phyloP scores from a whole-genome alignment of 2,888 invertebrate genomes.

The Tholera decimalis region DNA sequence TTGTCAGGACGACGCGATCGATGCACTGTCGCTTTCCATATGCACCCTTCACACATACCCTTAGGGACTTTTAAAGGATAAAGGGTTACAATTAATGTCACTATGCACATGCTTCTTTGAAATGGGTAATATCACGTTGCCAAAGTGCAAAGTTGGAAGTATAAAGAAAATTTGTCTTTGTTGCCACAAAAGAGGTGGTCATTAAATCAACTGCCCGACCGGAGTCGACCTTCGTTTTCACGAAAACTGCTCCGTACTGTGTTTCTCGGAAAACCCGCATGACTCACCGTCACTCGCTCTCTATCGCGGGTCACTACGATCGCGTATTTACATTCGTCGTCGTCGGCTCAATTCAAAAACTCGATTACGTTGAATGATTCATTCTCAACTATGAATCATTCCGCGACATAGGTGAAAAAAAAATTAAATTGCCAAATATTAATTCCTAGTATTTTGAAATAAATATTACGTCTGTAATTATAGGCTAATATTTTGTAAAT shows the following conservation, averaged over 20 bases:
- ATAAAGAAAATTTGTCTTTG: slow-evolving; percentile 68
- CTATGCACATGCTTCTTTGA: neutral
- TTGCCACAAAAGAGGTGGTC: slow-evolving; percentile 69
- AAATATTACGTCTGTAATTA: slow-evolving; percentile 9
- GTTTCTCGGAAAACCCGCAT: slow-evolving; percentile 90
- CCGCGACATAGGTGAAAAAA: slow-evolving; percentile 78
- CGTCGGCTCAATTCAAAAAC: slow-evolving; percentile 89
- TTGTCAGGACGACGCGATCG: slow-evolving; percentile 65
- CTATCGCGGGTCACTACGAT: slow-evolving; percentile 88
- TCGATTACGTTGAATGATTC: slow-evolving; percentile 90
- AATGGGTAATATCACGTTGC: slow-evolving; percentile 8
- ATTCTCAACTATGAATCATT: slow-evolving; percentile 87
- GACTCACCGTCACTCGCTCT: slow-evolving; percentile 86
- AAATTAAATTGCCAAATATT: slow-evolving; percentile 42
- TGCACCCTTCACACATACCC: slow-evolving; percentile 72
- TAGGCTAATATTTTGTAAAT: slow-evolving; percentile 4
- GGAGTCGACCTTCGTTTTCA: slow-evolving; percentile 87
- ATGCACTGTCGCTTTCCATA: slow-evolving; percentile 77
- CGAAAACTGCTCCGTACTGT: slow-evolving; percentile 85
- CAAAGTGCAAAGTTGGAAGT: slow-evolving; percentile 38
- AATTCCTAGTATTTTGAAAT: slow-evolving; percentile 27
- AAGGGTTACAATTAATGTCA: slow-evolving; percentile 67
- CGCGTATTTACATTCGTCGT: slow-evolving; percentile 88
- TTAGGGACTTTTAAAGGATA: slow-evolving; percentile 66
- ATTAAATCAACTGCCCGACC: slow-evolving; percentile 70